A percentile compares a stretch with the other conserved stretches of the same genome.
Conservation (phyloP, 2,113 vertebrate species). For the Lepisosteus osseus region DNA sequence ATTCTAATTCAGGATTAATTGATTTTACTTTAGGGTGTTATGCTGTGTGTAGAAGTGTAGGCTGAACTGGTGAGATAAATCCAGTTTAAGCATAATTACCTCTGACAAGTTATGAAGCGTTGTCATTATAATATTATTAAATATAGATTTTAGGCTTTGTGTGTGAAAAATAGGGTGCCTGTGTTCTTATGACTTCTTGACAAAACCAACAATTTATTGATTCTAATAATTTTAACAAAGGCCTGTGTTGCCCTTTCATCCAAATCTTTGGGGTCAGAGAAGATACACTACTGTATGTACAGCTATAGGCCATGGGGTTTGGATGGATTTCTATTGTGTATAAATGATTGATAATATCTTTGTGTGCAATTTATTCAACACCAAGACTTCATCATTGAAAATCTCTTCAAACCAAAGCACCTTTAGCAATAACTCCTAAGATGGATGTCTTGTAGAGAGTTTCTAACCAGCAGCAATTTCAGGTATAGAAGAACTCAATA, state of each 20-base stretch:
- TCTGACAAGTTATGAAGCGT: slow-evolving; percentile 2
- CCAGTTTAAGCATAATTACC: slow-evolving; percentile 3
- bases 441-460: not conserved
- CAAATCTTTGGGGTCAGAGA: too few relatives aligned
- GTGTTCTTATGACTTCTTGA: not conserved
- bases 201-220: too few relatives aligned
- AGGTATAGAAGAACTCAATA: not conserved
- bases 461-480: not conserved
- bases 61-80: not conserved
- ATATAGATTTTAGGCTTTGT: not conserved
- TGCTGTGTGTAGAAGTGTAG: not conserved
- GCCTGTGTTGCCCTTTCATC: too few relatives aligned
- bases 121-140: slow-evolving; percentile 4
- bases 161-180: not conserved
- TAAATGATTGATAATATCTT: slow-evolving; percentile 3
- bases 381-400: slow-evolving; percentile 1
- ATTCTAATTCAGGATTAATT: too few relatives aligned
- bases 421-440: slow-evolving; percentile 4
- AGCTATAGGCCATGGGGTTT: too few relatives aligned
- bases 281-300: too few relatives aligned
- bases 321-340: not conserved
- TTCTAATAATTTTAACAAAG: too few relatives aligned
- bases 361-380: slow-evolving; percentile 7
- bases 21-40: too few relatives aligned
- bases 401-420: slow-evolving; percentile 2